Base-by-base conservation (phyloP, 53 echinoderm and acorn worm species). In the Glandiceps talaboti region DNA sequence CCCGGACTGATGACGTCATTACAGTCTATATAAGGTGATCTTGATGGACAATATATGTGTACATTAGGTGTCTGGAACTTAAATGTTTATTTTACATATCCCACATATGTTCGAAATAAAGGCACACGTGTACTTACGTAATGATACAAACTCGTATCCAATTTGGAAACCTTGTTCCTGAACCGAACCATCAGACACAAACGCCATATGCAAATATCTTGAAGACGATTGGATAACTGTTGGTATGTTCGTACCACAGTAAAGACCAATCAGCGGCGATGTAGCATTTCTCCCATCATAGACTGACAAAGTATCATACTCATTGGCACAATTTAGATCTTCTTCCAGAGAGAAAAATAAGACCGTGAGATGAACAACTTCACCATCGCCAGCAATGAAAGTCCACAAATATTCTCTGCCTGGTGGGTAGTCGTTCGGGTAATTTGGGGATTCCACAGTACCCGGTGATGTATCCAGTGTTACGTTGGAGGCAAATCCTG, bases 341-440 rank as follows among this genome's bases (percentile, higher is more conserved):
- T 45, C 64, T 45, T 45, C 64, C 64, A 45, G 20, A 20, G 20
- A 45, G 64, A 45, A 45, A 45, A 20, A 45, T 20, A 12, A 20
- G 64, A 45, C 6, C 64, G 64, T 45, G 6, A 45, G 64, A 45
- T 20, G 64, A 45, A 77, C 30, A 28, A 28, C 78, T 29, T 77
- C 29, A 30, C 30, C 78, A 1, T 77, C 78, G 29, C 29, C 29
- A 26, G 78, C 78, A 30, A 29, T 6, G 29, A 77, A 30, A 30
- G 1, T 28, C 29, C 30, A 77, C 29, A 29, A 6, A 30, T 30
- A 77, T 25, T 29, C 1, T 25, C 89, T 84, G 73, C 84, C 86
- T 14, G 85, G 75, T 0, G 88, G 86, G 80, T 99, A 99, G 30
- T 80, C 73, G 25, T 79, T 81, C 0, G 91, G 87, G 31, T 99